Conservation (phyloP, 2,888 invertebrate genomes). For the Cantharis lateralis region DNA sequence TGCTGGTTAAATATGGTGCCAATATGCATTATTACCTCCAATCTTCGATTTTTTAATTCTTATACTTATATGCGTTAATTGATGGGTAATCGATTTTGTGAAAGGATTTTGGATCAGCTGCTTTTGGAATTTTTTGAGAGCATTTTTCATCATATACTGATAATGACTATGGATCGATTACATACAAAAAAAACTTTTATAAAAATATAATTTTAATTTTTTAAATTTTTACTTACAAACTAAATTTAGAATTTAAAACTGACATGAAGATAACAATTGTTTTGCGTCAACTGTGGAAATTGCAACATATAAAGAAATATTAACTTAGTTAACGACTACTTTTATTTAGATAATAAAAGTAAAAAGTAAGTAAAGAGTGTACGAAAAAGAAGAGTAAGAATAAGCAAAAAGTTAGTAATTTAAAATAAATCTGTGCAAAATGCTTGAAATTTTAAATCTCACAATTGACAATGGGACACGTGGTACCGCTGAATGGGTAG, state of each 20-base stretch:
- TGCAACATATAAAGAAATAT: neutral
- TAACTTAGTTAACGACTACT: neutral
- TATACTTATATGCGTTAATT: conserved; percentile 10
- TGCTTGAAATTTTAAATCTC: neutral
- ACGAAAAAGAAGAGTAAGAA: no score
- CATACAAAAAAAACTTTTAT: no score
- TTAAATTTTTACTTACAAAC: no score
- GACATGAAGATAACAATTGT: no score
- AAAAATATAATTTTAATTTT: no score
- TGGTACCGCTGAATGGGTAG: conserved; percentile 13
- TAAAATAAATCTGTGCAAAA: neutral
- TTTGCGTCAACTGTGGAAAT: neutral
- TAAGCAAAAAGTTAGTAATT: neutral
- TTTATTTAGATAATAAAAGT: neutral
- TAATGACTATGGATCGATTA: neutral
- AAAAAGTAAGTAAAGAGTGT: neutral
- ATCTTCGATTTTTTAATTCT: conserved; percentile 20
- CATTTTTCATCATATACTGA: neutral
- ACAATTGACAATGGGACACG: conserved; percentile 18
- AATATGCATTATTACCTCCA: conserved; percentile 27
- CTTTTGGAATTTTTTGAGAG: neutral
- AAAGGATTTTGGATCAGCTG: neutral
- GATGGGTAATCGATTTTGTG: conserved; percentile 8
- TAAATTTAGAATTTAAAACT: no score
- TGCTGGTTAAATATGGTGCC: conserved; percentile 32